Evolutionary conservation across 2,797 vertebrate genomes (phyloP).

Genomic region (Danio choprae): DNA sequence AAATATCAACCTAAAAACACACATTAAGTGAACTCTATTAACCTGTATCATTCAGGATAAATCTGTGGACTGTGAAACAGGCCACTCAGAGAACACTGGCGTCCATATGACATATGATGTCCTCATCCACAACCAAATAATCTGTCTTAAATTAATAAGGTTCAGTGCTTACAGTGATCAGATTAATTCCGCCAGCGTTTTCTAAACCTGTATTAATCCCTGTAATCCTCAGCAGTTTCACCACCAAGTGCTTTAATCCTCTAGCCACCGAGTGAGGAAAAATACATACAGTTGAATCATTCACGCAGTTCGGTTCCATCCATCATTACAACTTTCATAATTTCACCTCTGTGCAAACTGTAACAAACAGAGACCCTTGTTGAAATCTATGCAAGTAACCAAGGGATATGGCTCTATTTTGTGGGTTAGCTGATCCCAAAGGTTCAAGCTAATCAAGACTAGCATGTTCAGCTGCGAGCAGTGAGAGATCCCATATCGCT

Average conservation of each 20-base stretch:
- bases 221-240: constrained; percentile 67
- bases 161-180: constrained; percentile 70
- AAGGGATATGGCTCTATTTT: constrained; percentile 11
- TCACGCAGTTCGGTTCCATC: constrained; percentile 24
- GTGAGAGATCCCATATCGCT: constrained; percentile 8
- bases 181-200: constrained; percentile 63
- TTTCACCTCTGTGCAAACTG: constrained; percentile 21
- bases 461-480: constrained; percentile 34
- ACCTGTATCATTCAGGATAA: constrained; percentile 4
- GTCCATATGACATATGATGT: constrained; percentile 58
- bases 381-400: constrained; percentile 26
- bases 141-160: constrained; percentile 72
- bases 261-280: constrained; percentile 44
- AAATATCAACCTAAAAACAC: not conserved
- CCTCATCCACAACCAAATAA: constrained; percentile 68
- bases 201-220: constrained; percentile 62
- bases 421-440: constrained; percentile 12
- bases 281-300: constrained; percentile 24
- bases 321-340: constrained; percentile 4
- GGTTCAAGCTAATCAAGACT: constrained; percentile 35
- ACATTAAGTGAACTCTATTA: not conserved
- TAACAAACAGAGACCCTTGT: constrained; percentile 21
- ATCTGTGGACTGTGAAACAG: not conserved
- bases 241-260: constrained; percentile 61
- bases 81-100: constrained; percentile 36